Conservation (phyloP, 2,113 vertebrate species). For the Hylia prasina region DNA sequence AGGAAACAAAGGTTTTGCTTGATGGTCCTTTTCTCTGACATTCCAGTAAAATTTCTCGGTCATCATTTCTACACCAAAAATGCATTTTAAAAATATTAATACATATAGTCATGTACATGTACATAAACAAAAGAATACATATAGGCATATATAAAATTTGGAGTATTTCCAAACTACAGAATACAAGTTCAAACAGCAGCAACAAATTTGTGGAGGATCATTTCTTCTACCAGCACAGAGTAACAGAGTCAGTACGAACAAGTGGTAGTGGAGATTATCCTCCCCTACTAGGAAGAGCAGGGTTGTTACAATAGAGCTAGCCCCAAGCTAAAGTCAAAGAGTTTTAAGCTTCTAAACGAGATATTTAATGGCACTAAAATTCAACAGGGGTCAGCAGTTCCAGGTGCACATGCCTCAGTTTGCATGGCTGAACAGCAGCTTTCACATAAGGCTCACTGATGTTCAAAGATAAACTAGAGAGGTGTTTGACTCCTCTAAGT, state of each 20-base stretch:
- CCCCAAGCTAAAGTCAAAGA: background rate
- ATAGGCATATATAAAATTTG: background rate
- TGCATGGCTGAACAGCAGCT: background rate
- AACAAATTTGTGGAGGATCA: background rate
- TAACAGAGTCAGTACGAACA: background rate
- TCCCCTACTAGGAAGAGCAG: background rate
- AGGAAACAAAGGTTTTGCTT: slow-evolving; percentile 82
- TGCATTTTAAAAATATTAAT: background rate
- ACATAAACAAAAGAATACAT: background rate
- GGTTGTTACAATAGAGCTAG: background rate
- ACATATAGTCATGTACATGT: background rate
- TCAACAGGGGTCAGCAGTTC: background rate
- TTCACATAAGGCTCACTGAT: background rate
- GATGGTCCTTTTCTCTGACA: slow-evolving; percentile 88
- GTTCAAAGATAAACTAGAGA: background rate
- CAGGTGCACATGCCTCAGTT: background rate
- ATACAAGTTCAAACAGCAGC: background rate
- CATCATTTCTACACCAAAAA: slow-evolving; percentile 83
- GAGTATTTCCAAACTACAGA: background rate
- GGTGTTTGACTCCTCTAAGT: background rate
- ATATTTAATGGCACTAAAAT: background rate
- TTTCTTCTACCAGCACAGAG: background rate
- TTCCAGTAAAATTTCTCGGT: slow-evolving; percentile 86
- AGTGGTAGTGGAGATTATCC: background rate
- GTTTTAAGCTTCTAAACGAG: background rate